Base-by-base conservation (phyloP, 2,888 invertebrate genomes). In the Morinoia aosen region DNA sequence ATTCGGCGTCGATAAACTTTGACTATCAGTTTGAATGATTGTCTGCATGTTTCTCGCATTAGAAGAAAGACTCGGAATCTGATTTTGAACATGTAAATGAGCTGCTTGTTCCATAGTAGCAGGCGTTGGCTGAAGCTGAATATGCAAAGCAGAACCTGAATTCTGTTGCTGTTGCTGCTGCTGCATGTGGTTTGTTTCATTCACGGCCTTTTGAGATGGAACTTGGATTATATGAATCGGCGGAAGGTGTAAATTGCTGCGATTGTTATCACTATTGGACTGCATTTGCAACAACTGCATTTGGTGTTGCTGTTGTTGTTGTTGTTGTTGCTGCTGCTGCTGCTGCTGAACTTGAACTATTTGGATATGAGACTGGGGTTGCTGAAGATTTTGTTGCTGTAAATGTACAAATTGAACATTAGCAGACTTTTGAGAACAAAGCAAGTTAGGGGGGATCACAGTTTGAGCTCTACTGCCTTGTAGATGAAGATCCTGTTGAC, bases 251-350 rank as follows among this genome's bases (percentile, higher is more conserved):
- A 93, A 12, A n/a, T 19, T 56, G n/a, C 14, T 90, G 40, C n/a
- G 33, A 14, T 48, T 48, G 76, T 33, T 76, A 76, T 76, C 76
- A 33, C 76, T 33, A 76, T 56, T 57, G 10, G 56, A 57, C 58
- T 93, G 93, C n/a, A 93, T 93, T 57, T 93, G 57, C 33, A 57
- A 56, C 93, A 93, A 33, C 40, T 90, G 90, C 90, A 90, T 90
- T 90, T 39, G 95, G 19, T 58, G 96, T 48, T 40, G 95, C 76
- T 64, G 95, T 58, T 90, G 95, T 25, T 76, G 94, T n/a, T n/a
- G 95, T 58, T 88, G 95, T 39, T 40, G 64, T 88, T 40, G 91
- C 91, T 91, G 91, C 95, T 61, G 61, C 61, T 61, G 76, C 25
- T 76, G 76, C 25, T 95, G 64, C 40, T 93, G 91, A n/a, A 25